phyloP scores from a whole-genome alignment of 2,113 vertebrate genomes.

The Monopterus albus region DNA sequence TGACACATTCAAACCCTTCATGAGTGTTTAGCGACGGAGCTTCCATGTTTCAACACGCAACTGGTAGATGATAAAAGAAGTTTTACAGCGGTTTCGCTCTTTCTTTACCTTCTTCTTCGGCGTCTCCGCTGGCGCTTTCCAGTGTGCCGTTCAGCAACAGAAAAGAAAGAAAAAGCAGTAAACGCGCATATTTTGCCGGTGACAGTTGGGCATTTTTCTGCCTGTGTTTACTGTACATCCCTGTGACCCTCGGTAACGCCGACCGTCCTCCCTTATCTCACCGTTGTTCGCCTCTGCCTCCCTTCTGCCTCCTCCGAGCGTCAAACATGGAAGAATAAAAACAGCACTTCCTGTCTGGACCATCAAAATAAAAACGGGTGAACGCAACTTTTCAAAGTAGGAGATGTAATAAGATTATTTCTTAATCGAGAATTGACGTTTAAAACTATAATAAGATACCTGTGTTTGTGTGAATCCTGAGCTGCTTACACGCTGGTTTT shows the following conservation, averaged over 20 bases:
- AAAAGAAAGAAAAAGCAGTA: conserved; percentile 54
- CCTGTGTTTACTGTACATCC: conserved; percentile 87
- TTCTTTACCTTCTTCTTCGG: conserved; percentile 69
- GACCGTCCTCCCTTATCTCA: conserved; percentile 66
- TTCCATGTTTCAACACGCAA: conserved; percentile 55
- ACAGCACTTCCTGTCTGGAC: conserved; percentile 11
- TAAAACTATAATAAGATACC: not conserved
- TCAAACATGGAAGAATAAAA: rapidly evolving
- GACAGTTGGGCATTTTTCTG: conserved; percentile 80
- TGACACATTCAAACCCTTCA: not conserved
- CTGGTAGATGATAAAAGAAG: conserved; percentile 70
- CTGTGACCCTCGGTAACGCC: conserved; percentile 73
- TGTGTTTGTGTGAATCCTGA: too few species aligned
- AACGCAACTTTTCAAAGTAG: too few species aligned
- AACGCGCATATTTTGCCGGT: conserved; percentile 59
- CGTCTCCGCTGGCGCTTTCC: conserved; percentile 58
- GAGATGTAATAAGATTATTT: too few species aligned
- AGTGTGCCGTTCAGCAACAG: conserved; percentile 67
- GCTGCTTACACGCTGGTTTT: too few species aligned
- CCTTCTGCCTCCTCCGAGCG: conserved; percentile 10
- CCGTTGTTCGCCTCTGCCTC: conserved; percentile 59
- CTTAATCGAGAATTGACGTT: too few species aligned
- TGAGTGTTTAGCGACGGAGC: too few species aligned
- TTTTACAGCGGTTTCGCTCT: conserved; percentile 43
- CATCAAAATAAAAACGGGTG: conserved; percentile 61